Evolutionary conservation across 2,113 vertebrate species (phyloP).

Genomic region (Cheilinus undulatus): DNA sequence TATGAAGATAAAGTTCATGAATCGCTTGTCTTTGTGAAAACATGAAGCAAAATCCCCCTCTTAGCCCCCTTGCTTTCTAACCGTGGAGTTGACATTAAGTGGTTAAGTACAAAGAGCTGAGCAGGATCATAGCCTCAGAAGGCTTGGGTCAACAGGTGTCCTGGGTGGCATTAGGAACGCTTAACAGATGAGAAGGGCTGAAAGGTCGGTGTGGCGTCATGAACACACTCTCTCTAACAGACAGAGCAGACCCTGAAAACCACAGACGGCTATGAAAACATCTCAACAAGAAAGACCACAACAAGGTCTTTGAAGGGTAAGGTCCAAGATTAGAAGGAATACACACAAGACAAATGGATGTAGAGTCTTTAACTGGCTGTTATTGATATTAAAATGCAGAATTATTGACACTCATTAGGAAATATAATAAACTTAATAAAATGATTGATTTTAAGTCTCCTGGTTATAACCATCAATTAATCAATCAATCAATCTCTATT

Average conservation of each 20-base stretch:
- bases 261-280: not conserved
- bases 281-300: not conserved
- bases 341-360: not conserved
- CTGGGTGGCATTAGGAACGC: slow-evolving; percentile 70
- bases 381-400: no score
- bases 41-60: not conserved
- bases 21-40: not conserved
- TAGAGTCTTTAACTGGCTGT: no score
- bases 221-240: slow-evolving; percentile 9
- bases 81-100: slow-evolving; percentile 22
- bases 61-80: not conserved
- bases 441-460: no score
- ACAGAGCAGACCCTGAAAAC: not conserved
- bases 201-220: slow-evolving; percentile 61
- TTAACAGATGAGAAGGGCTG: slow-evolving; percentile 71
- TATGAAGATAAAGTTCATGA: not conserved
- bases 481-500: no score
- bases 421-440: no score
- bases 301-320: not conserved
- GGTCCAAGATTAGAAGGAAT: not conserved
- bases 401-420: no score
- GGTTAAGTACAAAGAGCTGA: slow-evolving; percentile 40
- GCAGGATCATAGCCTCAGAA: slow-evolving; percentile 29
- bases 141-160: slow-evolving; percentile 70
- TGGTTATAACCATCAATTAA: no score